A percentile compares a stretch with the other conserved stretches of the same genome.
These are phyloP conservation scores for Aleadryas rufinucha DNA, from an alignment of 2,113 vertebrate genomes.

Conservation along the genomic window DNA sequence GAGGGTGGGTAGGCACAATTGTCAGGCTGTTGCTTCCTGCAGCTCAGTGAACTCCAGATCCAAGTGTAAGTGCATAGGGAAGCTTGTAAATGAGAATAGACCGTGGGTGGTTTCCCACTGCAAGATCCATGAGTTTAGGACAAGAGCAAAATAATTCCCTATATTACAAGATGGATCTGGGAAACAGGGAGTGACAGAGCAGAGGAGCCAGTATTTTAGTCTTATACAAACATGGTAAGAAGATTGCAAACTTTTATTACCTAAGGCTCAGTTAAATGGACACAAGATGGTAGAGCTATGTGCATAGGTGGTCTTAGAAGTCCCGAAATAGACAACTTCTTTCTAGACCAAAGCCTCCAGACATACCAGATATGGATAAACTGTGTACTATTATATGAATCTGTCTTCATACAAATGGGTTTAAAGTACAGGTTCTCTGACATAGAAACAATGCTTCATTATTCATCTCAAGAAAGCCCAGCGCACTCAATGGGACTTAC, in stretches of 20 bases:
- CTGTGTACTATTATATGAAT: neutral
- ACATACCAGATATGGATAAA: neutral
- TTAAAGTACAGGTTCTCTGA: neutral
- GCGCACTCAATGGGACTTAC: rapidly evolving
- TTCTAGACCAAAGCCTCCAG: neutral
- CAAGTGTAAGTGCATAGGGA: neutral
- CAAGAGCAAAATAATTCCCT: neutral
- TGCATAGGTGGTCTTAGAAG: neutral
- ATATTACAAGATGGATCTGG: neutral
- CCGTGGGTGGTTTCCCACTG: neutral
- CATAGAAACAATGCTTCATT: neutral
- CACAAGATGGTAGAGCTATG: neutral
- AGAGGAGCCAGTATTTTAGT: neutral
- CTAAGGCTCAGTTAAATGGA: neutral
- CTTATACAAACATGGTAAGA: neutral
- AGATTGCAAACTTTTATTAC: neutral
- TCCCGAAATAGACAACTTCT: neutral
- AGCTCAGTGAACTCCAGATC: neutral
- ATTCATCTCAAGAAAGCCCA: neutral
- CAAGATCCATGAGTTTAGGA: neutral
- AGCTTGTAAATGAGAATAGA: neutral
- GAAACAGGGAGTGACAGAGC: neutral
- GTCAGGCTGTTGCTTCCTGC: neutral
- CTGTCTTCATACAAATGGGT: neutral
- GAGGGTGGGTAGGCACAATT: rapidly evolving